Conservation (phyloP, 2,888 invertebrate genomes). For the Brenthis hecate region DNA sequence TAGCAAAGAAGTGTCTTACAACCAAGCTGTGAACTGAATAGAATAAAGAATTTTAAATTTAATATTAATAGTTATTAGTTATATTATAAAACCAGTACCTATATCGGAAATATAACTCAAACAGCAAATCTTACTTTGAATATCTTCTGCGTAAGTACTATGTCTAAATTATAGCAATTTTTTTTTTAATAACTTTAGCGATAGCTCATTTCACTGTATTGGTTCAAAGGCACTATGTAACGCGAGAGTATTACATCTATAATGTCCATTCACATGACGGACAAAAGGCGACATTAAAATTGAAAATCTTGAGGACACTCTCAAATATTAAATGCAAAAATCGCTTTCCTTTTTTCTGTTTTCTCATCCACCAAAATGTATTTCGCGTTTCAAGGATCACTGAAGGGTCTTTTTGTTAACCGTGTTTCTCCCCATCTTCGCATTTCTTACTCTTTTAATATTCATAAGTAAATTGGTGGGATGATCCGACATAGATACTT, state of each 20-base stretch:
- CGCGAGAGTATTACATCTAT: conserved; percentile 4
- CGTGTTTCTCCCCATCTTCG: conserved; percentile 56
- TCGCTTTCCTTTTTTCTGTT: conserved; percentile 67
- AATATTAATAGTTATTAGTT: too few relatives aligned
- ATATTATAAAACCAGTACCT: too few relatives aligned
- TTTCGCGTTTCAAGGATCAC: conserved; percentile 66
- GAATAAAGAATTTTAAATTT: too few relatives aligned
- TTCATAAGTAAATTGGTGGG: conserved; percentile 79
- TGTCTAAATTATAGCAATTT: too few relatives aligned
- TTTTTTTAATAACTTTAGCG: too few relatives aligned
- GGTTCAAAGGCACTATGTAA: neutral
- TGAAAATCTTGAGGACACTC: conserved; percentile 57
- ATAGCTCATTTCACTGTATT: too few relatives aligned
- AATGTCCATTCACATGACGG: conserved; percentile 21
- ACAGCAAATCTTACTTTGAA: too few relatives aligned
- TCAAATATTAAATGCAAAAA: conserved; percentile 75
- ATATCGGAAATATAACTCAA: too few relatives aligned
- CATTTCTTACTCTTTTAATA: conserved; percentile 69
- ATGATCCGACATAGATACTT: conserved; percentile 48
- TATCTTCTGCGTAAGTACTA: too few relatives aligned
- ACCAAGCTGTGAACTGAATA: too few relatives aligned
- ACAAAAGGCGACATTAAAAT: conserved; percentile 43
- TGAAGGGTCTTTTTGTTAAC: conserved; percentile 66
- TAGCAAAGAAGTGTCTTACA: too few relatives aligned
- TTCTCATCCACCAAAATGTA: conserved; percentile 78